A percentile compares a stretch with the other conserved stretches of the same genome.
These are phyloP conservation scores for Protonibea diacanthus DNA, from an alignment of 2,797 vertebrate genomes.

Conservation along the genomic window DNA sequence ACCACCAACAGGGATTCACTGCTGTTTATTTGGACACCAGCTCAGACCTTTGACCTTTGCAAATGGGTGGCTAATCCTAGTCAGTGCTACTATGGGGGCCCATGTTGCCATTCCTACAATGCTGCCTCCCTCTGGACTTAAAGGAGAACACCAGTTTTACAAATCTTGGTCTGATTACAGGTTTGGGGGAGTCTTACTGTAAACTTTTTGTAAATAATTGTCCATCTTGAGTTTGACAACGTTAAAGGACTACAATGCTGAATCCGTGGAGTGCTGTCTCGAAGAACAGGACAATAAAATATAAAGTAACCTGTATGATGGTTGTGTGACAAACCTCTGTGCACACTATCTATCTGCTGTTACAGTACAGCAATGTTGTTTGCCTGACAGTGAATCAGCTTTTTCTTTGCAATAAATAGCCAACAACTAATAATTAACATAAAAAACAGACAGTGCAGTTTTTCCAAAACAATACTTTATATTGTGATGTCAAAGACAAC, in stretches of 20 bases:
- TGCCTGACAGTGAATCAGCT: slow-evolving; percentile 12
- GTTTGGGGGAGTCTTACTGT: neutral
- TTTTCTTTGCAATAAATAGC: slow-evolving; percentile 25
- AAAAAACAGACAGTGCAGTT: slow-evolving; percentile 80
- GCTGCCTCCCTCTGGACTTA: slow-evolving; percentile 58
- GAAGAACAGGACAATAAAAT: too few relatives aligned
- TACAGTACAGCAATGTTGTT: neutral
- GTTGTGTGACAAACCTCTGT: too few relatives aligned
- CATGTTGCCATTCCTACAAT: slow-evolving; percentile 15
- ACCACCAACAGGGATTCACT: slow-evolving; percentile 70
- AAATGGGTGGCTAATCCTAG: slow-evolving; percentile 78
- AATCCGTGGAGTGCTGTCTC: too few relatives aligned
- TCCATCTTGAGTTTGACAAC: too few relatives aligned
- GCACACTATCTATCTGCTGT: too few relatives aligned
- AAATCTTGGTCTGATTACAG: slow-evolving; percentile 8
- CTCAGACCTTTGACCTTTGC: slow-evolving; percentile 77
- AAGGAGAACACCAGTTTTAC: slow-evolving; percentile 14
- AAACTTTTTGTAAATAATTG: neutral
- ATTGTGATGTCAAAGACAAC: slow-evolving; percentile 91
- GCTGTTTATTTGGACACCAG: slow-evolving; percentile 84
- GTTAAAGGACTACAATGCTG: too few relatives aligned
- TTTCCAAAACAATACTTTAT: slow-evolving; percentile 92
- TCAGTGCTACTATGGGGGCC: slow-evolving; percentile 71
- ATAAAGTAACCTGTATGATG: too few relatives aligned
- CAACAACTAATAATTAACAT: slow-evolving; percentile 3